Base-by-base conservation (phyloP, 2,797 vertebrate species). In the Sebastes jordani region DNA sequence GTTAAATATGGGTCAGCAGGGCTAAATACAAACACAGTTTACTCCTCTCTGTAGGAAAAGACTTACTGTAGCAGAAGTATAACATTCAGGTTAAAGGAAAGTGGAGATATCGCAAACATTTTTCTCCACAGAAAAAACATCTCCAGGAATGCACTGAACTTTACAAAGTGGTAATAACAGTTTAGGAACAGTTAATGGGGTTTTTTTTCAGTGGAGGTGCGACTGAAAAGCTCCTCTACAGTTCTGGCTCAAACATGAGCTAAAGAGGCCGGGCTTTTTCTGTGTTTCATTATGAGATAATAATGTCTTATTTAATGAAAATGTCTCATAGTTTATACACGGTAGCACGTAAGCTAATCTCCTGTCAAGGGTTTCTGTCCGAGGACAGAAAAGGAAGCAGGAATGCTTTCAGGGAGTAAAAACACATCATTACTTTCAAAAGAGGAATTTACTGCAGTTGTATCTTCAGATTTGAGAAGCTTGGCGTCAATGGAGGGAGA, bases 391-490 rank as follows among this genome's bases (percentile, higher is more conserved):
- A 56, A 69, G 54, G 66, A 85, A 61, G 46, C 23, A 77, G 76
- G 83, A 81, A 84, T 79, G 81, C 82, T 81, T 78, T 89, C 80
- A 84, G 72, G 2, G 79, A 84, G 82, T 74, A 11, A 63, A 78
- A 64, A 69, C 60, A 63, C 2, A 42, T 76, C 59, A 34, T 64
- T 58, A 58, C 14, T 55, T 74, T 42, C 25, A 74, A 66, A 81
- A 73, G 11, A 14, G 38, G 25, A 58, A 68, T 82, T 60, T 34
- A 49, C 46, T 56, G 32, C 61, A 46, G 34, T 61, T 64, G 13
- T 52, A 62, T 69, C 42, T 71, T 72, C 42, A 64, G 38, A 42
- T 42, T 42, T 42, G n/a, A 76, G n/a, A 38, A 23, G 22, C 72
- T 54, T 42, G 11, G 1, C 42, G 10, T 52, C 59, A 85, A 78